Percentiles rank a stretch among this genome's conserved stretches.
These are phyloP conservation scores for Podargus strigoides DNA, from an alignment of 2,797 vertebrate genomes.

Conservation along the genomic window DNA sequence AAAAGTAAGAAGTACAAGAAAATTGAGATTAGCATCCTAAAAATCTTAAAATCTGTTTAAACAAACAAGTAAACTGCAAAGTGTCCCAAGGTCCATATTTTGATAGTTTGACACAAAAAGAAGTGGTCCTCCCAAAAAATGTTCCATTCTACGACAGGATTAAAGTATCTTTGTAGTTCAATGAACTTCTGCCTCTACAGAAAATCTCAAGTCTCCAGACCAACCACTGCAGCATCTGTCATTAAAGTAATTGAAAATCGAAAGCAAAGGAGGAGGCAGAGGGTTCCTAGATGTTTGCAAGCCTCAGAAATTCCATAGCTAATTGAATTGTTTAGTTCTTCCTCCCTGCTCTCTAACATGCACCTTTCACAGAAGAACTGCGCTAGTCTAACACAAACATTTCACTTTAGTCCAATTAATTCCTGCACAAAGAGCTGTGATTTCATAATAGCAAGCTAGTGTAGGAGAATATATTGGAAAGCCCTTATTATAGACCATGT, in stretches of 20 bases:
- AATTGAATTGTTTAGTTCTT: background rate
- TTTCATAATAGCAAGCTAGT: background rate
- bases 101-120: background rate
- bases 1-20: background rate
- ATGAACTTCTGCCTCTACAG: background rate
- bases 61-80: background rate
- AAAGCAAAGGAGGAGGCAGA: background rate
- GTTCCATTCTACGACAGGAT: background rate
- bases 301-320: background rate
- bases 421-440: background rate
- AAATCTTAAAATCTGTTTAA: background rate
- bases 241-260: background rate
- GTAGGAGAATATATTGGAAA: background rate
- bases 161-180: background rate
- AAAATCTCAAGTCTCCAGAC: background rate
- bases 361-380: background rate
- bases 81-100: background rate
- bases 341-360: background rate
- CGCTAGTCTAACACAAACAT: background rate
- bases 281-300: background rate
- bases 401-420: slow-evolving; percentile 17
- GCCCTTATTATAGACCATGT: background rate
- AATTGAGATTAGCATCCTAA: background rate
- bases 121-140: background rate
- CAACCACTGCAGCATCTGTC: background rate